A percentile compares a stretch with the other conserved stretches of the same genome.
Conservation (phyloP, 1,140 invertebrate genomes). For the Andrena cerasifolii region DNA sequence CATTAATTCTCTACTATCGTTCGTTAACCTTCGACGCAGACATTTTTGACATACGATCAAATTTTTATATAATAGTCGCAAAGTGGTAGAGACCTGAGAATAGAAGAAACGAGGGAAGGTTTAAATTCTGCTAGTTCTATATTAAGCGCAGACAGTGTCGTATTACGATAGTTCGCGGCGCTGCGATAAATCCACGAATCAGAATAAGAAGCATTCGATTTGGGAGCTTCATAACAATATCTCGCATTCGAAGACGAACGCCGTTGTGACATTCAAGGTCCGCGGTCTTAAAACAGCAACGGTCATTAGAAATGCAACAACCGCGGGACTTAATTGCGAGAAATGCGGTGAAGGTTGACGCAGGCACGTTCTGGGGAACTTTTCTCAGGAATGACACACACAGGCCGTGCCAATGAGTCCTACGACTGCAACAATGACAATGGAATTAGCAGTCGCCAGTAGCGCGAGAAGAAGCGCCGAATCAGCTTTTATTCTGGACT, state of each 20-base stretch:
- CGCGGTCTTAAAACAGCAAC: conserved; percentile 37
- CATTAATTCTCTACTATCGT: too few species aligned
- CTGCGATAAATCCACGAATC: too few species aligned
- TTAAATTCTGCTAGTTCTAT: too few species aligned
- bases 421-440: conserved; percentile 27
- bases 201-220: too few species aligned
- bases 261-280: neutral
- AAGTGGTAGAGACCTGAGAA: too few species aligned
- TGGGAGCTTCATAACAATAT: neutral
- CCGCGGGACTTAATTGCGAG: conserved; percentile 46
- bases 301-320: conserved; percentile 41
- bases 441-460: conserved; percentile 30
- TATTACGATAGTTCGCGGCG: too few species aligned
- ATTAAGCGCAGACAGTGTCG: too few species aligned
- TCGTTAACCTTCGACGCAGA: too few species aligned
- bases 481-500: too few species aligned
- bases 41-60: too few species aligned
- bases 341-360: conserved; percentile 52
- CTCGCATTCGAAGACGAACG: conserved; percentile 14
- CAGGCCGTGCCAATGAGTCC: neutral
- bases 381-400: conserved; percentile 31
- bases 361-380: conserved; percentile 30
- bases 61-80: too few species aligned
- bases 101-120: too few species aligned
- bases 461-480: conserved; percentile 30